Evolutionary conservation across 2,888 invertebrate genomes (phyloP), one percentile per base, ranked within the genome.

Genomic region (Chloroclysta siterata): DNA sequence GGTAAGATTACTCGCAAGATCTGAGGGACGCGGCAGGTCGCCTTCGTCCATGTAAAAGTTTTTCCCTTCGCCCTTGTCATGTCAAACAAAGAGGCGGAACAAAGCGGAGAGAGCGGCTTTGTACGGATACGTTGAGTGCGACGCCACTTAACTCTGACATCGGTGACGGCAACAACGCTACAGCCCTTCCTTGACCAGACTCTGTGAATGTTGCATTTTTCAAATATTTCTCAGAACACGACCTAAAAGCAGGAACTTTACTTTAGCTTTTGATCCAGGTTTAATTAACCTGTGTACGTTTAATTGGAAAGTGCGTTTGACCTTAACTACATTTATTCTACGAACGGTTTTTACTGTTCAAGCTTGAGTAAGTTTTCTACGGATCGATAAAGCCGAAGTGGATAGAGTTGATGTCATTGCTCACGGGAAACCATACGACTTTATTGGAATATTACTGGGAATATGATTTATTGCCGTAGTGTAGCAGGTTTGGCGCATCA

Each of bases 61-160:
- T 89, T 90, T 89, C 81, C 75, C 76, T 77, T 76, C 77, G 80
- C 82, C 84, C 84, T 79, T 83, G 83, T 86, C 84, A 84, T 85
- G 81, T 80, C 85, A 87, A 87, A 92, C 91, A 91, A 92, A 90
- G 88, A 88, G 81, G 85, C 87, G 86, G 87, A 89, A 92, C 90
- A 92, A 90, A 88, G 89, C 85, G 80, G 87, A 85, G 88, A 90
- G 90, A 89, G 87, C 84, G 77, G 88, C 84, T 90, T 90, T 91
- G 89, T 89, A 83, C 78, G 81, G 85, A 83, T 82, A 85, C 80
- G 84, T 82, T 72, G 82, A 86, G 85, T 80, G 81, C 84, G 83
- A 79, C 82, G 83, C 77, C 88, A 91, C 90, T 91, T 88, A 87
- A 80, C 87, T 85, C 82, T 83, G 84, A 87, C 89, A 86, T 84